phyloP scores from a whole-genome alignment of 2,888 invertebrate genomes.

The Buathra laborator region DNA sequence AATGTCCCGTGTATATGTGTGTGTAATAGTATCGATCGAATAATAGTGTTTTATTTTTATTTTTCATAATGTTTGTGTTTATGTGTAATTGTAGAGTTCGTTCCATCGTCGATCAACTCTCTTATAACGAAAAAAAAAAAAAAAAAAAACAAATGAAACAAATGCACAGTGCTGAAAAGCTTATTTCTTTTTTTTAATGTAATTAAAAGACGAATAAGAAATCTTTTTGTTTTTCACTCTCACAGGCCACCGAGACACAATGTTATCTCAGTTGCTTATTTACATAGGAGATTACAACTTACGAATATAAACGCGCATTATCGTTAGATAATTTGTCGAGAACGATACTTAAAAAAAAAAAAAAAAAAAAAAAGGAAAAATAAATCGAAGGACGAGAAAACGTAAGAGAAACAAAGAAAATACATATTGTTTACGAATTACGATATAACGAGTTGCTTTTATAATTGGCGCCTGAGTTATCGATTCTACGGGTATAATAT shows the following conservation, averaged over 20 bases:
- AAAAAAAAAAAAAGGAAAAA: background rate
- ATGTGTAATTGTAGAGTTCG: background rate
- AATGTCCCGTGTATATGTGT: constrained; percentile 28
- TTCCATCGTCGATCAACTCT: background rate
- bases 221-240: constrained; percentile 13
- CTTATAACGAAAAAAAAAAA: background rate
- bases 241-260: constrained; percentile 2
- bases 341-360: constrained; percentile 46
- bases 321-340: constrained; percentile 71
- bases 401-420: constrained; percentile 11
- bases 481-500: constrained; percentile 43
- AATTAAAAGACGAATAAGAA: constrained; percentile 42
- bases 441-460: constrained; percentile 19
- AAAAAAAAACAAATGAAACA: constrained; percentile 7
- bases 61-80: constrained; percentile 8
- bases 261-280: constrained; percentile 35
- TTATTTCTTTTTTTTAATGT: constrained; percentile 28
- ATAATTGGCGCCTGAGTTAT: constrained; percentile 24
- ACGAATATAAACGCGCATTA: constrained; percentile 64
- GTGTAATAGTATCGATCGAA: constrained; percentile 7
- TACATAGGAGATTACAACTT: constrained; percentile 48
- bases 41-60: constrained; percentile 22
- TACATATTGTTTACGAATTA: constrained; percentile 27
- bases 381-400: constrained; percentile 11
- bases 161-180: constrained; percentile 17